Percentiles rank a stretch among this genome's conserved stretches.
Evolutionary conservation across 2,888 invertebrate species (phyloP).

Genomic region (Drosophila pseudotakahashii): DNA sequence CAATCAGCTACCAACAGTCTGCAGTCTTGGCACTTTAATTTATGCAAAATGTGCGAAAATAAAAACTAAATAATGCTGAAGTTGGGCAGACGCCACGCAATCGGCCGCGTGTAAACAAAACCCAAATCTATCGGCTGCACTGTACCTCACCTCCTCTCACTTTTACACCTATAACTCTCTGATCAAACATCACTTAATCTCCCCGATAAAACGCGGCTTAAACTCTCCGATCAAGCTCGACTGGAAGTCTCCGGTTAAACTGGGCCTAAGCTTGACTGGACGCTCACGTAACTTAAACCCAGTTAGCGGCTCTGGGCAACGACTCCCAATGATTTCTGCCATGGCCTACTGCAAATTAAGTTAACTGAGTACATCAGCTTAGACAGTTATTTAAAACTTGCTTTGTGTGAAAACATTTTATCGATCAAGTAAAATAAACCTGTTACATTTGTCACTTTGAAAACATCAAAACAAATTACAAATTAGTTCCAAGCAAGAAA

Average conservation of each 20-base stretch:
- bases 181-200: conserved; percentile 34
- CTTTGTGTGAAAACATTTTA: too few species aligned
- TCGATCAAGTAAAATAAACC: too few species aligned
- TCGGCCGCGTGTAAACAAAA: conserved; percentile 55
- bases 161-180: conserved; percentile 16
- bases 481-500: too few species aligned
- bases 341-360: conserved; percentile 18
- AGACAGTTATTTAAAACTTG: neutral
- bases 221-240: conserved; percentile 19
- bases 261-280: conserved; percentile 18
- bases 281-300: conserved; percentile 67
- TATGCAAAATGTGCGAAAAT: conserved; percentile 78
- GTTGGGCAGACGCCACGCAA: conserved; percentile 56
- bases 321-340: conserved; percentile 11
- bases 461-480: too few species aligned
- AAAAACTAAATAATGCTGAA: conserved; percentile 70
- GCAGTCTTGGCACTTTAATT: conserved; percentile 57
- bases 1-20: conserved; percentile 17
- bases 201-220: conserved; percentile 31
- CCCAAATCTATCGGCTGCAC: conserved; percentile 58
- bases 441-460: too few species aligned
- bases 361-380: conserved; percentile 8
- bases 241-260: conserved; percentile 24
- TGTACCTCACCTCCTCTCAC: conserved; percentile 8
- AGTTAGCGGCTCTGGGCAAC: conserved; percentile 42